Percentiles rank a stretch among this genome's conserved stretches.
Conservation (phyloP, 2,888 invertebrate genomes). For the Leucozona laternaria region DNA sequence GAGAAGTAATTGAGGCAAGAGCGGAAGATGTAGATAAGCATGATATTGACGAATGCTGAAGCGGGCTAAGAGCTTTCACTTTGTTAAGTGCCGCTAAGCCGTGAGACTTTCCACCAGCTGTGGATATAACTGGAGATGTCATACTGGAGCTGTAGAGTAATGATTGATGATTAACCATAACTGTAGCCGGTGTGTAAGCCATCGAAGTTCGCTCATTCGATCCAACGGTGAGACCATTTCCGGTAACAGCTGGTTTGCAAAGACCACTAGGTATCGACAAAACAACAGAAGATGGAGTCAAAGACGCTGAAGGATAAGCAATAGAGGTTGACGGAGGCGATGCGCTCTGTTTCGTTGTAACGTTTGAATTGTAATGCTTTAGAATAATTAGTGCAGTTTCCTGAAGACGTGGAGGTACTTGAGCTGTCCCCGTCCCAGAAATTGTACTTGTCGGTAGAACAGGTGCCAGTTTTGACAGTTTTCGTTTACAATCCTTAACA, state of each 20-base stretch:
- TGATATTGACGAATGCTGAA: slow-evolving; percentile 75
- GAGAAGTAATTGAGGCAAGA: slow-evolving; percentile 50
- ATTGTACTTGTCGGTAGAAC: slow-evolving; percentile 81
- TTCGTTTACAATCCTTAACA: slow-evolving; percentile 31
- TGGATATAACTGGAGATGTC: slow-evolving; percentile 75
- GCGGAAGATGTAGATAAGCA: slow-evolving; percentile 70
- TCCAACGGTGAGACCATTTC: slow-evolving; percentile 68
- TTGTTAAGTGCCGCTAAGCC: slow-evolving; percentile 78
- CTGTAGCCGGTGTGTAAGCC: slow-evolving; percentile 67
- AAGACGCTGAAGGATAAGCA: slow-evolving; percentile 56
- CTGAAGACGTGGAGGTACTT: slow-evolving; percentile 76
- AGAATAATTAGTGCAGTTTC: slow-evolving; percentile 75
- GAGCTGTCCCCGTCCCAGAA: slow-evolving; percentile 79
- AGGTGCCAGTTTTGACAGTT: slow-evolving; percentile 81
- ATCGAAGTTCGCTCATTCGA: slow-evolving; percentile 73
- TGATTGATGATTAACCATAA: slow-evolving; percentile 61
- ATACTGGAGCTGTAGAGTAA: slow-evolving; percentile 54
- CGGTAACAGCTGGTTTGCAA: slow-evolving; percentile 75
- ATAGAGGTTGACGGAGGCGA: slow-evolving; percentile 74
- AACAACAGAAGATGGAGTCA: slow-evolving; percentile 74
- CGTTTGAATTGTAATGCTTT: slow-evolving; percentile 72
- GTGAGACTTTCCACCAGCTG: slow-evolving; percentile 76
- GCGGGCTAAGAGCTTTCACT: slow-evolving; percentile 78
- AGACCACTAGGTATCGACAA: slow-evolving; percentile 78
- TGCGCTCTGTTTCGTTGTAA: slow-evolving; percentile 73